These are phyloP conservation scores for Temnothorax nylanderi DNA, from an alignment of 1,140 invertebrate genomes.

Conservation along the genomic window DNA sequence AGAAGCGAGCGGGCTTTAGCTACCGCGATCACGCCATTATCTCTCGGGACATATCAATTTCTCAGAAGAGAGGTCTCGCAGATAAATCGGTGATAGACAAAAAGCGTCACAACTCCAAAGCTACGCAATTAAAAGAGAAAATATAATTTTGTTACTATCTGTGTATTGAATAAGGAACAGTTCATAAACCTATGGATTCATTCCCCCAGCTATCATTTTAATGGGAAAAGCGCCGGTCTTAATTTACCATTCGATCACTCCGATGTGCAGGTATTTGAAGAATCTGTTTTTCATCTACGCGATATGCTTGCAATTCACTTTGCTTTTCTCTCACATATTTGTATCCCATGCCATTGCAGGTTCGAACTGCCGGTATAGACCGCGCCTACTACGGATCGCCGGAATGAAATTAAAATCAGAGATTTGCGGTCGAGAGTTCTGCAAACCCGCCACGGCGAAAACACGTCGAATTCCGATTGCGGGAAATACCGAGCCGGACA, in stretches of 20 bases:
- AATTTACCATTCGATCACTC: conserved; percentile 42
- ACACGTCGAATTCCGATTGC: conserved; percentile 72
- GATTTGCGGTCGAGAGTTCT: conserved; percentile 54
- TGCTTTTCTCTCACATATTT: background rate
- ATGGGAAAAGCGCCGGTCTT: conserved; percentile 20
- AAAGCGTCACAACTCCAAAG: background rate
- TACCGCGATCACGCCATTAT: background rate
- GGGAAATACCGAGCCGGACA: conserved; percentile 52
- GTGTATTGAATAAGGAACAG: background rate
- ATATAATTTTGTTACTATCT: background rate
- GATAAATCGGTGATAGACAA: background rate
- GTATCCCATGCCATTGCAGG: background rate
- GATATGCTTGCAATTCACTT: conserved; percentile 9
- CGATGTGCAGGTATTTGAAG: background rate
- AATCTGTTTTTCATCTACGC: conserved; percentile 16
- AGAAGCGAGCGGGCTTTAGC: conserved; percentile 6
- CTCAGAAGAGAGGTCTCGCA: background rate
- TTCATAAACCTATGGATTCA: background rate
- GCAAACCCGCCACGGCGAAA: conserved; percentile 61
- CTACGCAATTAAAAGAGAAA: background rate
- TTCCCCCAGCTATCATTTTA: background rate
- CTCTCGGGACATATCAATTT: conserved; percentile 3
- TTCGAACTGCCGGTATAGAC: conserved; percentile 3
- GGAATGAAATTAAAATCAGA: conserved; percentile 65
- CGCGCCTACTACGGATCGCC: conserved; percentile 24